Conservation (phyloP, 2,888 invertebrate genomes). For the Heliconius ismenius region DNA sequence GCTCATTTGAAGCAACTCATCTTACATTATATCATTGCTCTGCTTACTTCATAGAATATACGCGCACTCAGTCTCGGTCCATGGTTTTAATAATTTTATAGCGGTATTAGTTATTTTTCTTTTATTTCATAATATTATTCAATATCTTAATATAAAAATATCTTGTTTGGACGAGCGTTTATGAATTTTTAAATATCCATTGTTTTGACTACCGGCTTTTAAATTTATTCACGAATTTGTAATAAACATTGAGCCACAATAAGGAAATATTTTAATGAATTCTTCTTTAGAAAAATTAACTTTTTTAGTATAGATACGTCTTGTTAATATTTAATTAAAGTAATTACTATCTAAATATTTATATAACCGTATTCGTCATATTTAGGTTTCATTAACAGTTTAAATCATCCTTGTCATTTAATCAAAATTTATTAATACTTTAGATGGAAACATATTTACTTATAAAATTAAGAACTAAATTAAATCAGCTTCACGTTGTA, state of each 20-base stretch:
- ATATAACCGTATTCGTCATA: neutral
- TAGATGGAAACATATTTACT: neutral
- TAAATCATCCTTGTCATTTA: neutral
- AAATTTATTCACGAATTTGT: conserved; percentile 33
- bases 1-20: conserved; percentile 49
- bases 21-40: conserved; percentile 58
- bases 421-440: neutral
- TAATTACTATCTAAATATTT: conserved; percentile 18
- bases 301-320: conserved; percentile 18
- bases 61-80: conserved; percentile 54
- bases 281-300: conserved; percentile 27
- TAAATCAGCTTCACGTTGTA: too few relatives aligned
- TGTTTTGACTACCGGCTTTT: conserved; percentile 29
- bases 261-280: conserved; percentile 37
- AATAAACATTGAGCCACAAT: conserved; percentile 35
- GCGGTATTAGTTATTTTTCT: conserved; percentile 51
- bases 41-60: conserved; percentile 49
- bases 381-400: neutral
- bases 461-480: too few relatives aligned
- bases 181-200: conserved; percentile 25
- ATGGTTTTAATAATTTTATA: conserved; percentile 55
- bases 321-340: conserved; percentile 34
- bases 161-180: conserved; percentile 29
- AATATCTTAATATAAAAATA: neutral
- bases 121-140: conserved; percentile 12